phyloP scores from a whole-genome alignment of 2,113 vertebrate genomes.

The Menidia beryllina region DNA sequence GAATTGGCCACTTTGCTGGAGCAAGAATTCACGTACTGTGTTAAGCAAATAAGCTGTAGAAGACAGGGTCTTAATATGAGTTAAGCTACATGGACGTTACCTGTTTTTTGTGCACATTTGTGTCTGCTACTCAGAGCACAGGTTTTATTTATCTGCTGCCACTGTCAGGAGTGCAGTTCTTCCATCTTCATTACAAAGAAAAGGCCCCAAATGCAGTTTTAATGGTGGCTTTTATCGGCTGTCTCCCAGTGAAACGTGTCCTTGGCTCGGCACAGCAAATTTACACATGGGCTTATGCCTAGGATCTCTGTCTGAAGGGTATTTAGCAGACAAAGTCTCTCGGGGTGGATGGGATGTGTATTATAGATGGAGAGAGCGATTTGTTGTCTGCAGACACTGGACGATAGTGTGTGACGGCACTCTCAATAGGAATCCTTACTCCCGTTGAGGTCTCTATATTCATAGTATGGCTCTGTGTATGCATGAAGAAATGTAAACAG shows the following conservation, averaged over 20 bases:
- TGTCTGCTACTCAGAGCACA: background rate
- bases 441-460: constrained; percentile 33
- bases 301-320: constrained; percentile 53
- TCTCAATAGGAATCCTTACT: constrained; percentile 53
- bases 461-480: constrained; percentile 33
- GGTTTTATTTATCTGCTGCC: constrained; percentile 48
- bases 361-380: constrained; percentile 60
- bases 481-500: constrained; percentile 38
- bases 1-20: constrained; percentile 34
- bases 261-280: constrained; percentile 26
- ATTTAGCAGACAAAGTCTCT: constrained; percentile 66
- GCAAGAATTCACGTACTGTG: background rate
- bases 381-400: constrained; percentile 52
- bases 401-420: constrained; percentile 50
- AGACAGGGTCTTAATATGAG: background rate
- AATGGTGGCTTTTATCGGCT: constrained; percentile 60
- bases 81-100: background rate
- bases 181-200: constrained; percentile 68
- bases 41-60: background rate
- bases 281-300: constrained; percentile 55
- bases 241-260: constrained; percentile 32
- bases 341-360: constrained; percentile 55
- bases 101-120: background rate
- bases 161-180: constrained; percentile 42
- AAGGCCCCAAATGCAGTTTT: constrained; percentile 55